Evolutionary conservation across 2,888 invertebrate species (phyloP).

Genomic region (Cryptocephalus moraei): DNA sequence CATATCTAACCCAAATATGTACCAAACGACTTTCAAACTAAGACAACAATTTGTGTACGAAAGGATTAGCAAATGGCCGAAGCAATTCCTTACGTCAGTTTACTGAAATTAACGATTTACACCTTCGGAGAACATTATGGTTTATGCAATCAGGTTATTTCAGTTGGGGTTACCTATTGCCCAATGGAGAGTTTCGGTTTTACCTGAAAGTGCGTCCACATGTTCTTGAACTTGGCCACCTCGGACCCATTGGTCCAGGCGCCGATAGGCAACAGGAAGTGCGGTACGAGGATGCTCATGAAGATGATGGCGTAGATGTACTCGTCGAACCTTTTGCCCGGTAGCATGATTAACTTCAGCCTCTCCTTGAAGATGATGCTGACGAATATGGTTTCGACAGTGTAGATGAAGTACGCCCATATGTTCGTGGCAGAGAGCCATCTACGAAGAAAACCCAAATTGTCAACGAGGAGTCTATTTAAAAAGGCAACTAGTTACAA

Average conservation of each 20-base stretch:
- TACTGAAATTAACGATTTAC: not conserved
- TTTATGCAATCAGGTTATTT: too few species aligned
- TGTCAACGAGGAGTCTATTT: too few species aligned
- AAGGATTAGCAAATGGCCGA: too few species aligned
- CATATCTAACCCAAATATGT: too few species aligned
- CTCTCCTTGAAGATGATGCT: slow-evolving; percentile 34
- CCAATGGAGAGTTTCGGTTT: not conserved
- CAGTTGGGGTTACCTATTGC: too few species aligned
- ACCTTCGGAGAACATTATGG: too few species aligned
- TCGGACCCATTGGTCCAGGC: slow-evolving; percentile 62
- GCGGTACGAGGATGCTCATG: slow-evolving; percentile 59
- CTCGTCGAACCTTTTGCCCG: slow-evolving; percentile 60
- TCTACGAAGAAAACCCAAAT: slow-evolving; percentile 19
- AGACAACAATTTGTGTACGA: too few species aligned
- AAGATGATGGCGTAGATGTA: slow-evolving; percentile 67
- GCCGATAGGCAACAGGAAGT: slow-evolving; percentile 56
- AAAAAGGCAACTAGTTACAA: too few species aligned
- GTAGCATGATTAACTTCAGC: slow-evolving; percentile 29
- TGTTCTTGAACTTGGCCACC: slow-evolving; percentile 66
- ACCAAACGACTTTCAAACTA: too few species aligned
- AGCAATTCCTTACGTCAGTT: too few species aligned
- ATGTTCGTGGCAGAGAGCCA: slow-evolving; percentile 58
- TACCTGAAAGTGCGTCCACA: slow-evolving; percentile 70
- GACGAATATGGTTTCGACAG: slow-evolving; percentile 46
- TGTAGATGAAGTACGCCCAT: slow-evolving; percentile 57